Base-by-base conservation (phyloP, 2,888 invertebrate genomes). In the Habroteleia sp. region DNA sequence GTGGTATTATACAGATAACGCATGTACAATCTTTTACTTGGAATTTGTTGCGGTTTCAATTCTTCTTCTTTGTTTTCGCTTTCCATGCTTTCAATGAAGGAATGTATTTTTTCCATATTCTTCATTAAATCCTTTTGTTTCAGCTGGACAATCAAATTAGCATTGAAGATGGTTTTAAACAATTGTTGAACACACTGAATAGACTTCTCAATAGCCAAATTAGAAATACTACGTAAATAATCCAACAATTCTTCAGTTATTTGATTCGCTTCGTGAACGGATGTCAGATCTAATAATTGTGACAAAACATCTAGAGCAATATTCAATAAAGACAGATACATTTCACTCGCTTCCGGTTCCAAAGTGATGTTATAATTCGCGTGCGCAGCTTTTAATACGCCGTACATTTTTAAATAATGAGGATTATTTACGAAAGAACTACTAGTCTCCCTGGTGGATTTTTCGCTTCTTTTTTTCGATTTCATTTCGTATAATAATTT, bases 331-430 rank as follows among this genome's bases (percentile, higher is more conserved):
- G 91, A 91, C 48, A 93, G 88, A 85, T 97, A 94, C 88, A 92
- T 93, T 84, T 94, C 93, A 79, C 94, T 94, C 25, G 93, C 92
- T 80, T 93, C 92, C 25, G 92, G 91, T 81, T 96, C 95, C 79
- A 97, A 90, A 39, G 95, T 95, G 82, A 93, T 96, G 92, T 95
- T 96, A 89, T 96, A 96, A 90, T 95, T 97, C 17, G 93, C 93
- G 89, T 96, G 95, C 1, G 96, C 94, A 77, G 94, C 93, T 85
- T 93, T 94, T 60, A 97, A 87, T 52, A 93, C 92, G 65, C 96
- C 96, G 87, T 95, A 95, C 69, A 97, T 91, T 88, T 94, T 95
- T 90, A 95, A 91, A 87, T 97, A 97, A 86, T 96, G 94, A 0
- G 95, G 93, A 71, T 93, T 92, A 73, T 90, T 91, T 52, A 90